Base-by-base conservation (phyloP, 2,888 invertebrate genomes). In the Ferrisia virgata region DNA sequence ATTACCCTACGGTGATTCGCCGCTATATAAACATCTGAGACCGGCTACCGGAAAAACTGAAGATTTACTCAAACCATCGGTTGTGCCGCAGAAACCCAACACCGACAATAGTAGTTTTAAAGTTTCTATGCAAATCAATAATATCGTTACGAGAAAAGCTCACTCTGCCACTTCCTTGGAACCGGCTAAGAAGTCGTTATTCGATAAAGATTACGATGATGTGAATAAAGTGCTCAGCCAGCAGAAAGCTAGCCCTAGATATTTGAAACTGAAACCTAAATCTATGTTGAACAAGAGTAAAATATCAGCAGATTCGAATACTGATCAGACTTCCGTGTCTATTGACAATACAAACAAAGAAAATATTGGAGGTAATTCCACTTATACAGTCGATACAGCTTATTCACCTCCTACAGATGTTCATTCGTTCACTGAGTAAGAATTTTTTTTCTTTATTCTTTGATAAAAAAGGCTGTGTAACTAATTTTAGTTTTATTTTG, bases 1-100 rank as follows among this genome's bases (percentile, higher is more conserved):
- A 0, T 91, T 94, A 0, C 97, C 97, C 0, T 97, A 95, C 87
- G 96, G 97, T 0, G 95, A 96, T 88, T 94, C 94, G 43, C 94
- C 95, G 0, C 91, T 97, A 0, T 93, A 95, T 88, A 94, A 94
- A 87, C 76, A 83, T n/a, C 43, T 83, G 5, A 43, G 83, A 15
- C 86, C 91, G 90, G 90, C 90, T 85, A 90, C 90, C 69, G 90
- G 90, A 1, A 92, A 91, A 87, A 89, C 91, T 1, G 93, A 93
- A 84, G 93, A 94, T 81, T 90, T 93, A 0, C 88, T 94, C 31
- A 93, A 93, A 86, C 93, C 93, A 1, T 72, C 83, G 0, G 83
- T 83, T 1, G 72, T 83, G 33, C 72, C 76, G 18, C 83, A 83
- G 11, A 83, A 83, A 47, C 83, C 83, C 2, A 83, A 69, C 22